Evolutionary conservation across 2,797 vertebrate genomes (phyloP).

Genomic region (Pangasius mekongensis): DNA sequence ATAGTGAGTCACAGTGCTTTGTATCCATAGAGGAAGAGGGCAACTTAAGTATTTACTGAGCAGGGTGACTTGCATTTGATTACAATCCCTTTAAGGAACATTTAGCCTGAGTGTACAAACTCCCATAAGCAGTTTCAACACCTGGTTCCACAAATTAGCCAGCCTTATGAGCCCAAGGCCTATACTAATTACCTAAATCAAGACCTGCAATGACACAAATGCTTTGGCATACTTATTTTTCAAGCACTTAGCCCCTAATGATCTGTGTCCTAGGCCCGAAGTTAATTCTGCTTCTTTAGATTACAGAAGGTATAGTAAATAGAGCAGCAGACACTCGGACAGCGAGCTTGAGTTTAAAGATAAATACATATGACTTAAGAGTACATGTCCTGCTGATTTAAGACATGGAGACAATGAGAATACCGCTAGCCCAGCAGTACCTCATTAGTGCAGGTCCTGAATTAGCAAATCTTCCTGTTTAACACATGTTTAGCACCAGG

Average conservation of each 20-base stretch:
- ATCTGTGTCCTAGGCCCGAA: neutral
- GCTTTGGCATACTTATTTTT: constrained; percentile 5
- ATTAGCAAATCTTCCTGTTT: constrained; percentile 74
- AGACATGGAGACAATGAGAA: constrained; percentile 62
- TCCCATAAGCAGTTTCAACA: constrained; percentile 19
- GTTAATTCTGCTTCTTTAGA: constrained; percentile 7
- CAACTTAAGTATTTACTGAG: constrained; percentile 50
- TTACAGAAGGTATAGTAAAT: neutral
- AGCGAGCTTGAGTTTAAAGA: constrained; percentile 14
- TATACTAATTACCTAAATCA: constrained; percentile 32
- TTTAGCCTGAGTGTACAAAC: constrained; percentile 45
- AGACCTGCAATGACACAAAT: neutral
- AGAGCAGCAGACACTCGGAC: neutral
- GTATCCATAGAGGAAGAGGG: constrained; percentile 31
- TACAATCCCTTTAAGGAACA: constrained; percentile 41
- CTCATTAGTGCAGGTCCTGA: constrained; percentile 65
- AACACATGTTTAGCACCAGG: constrained; percentile 58
- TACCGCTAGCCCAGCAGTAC: constrained; percentile 64
- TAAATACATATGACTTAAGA: constrained; percentile 3
- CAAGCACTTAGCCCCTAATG: neutral
- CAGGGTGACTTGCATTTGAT: constrained; percentile 33
- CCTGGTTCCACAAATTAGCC: constrained; percentile 39
- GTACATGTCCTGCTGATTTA: constrained; percentile 34
- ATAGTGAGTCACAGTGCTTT: constrained; percentile 67
- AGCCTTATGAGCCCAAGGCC: constrained; percentile 4